phyloP scores from a whole-genome alignment of 2,113 vertebrate genomes.

The Rhagologus leucostigma region DNA sequence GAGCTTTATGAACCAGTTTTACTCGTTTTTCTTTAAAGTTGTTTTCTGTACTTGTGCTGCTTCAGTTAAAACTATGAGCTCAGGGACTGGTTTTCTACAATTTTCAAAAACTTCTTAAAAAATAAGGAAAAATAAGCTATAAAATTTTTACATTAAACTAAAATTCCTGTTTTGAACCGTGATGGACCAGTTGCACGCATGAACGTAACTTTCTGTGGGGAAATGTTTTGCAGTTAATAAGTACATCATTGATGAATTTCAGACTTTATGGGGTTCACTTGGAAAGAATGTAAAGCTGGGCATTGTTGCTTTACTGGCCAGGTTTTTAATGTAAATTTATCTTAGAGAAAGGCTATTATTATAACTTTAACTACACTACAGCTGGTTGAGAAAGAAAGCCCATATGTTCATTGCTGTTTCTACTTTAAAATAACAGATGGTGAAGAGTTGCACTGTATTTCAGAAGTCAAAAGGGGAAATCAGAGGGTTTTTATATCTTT shows the following conservation, averaged over 20 bases:
- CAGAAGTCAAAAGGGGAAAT: conserved; percentile 71
- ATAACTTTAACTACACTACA: conserved; percentile 83
- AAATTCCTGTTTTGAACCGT: not conserved
- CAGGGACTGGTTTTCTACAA: not conserved
- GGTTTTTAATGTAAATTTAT: conserved; percentile 80
- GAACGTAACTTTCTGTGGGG: not conserved
- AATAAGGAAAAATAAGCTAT: not conserved
- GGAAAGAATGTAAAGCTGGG: conserved; percentile 34
- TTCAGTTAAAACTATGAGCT: not conserved
- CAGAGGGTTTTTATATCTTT: conserved; percentile 22
- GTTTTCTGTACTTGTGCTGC: not conserved
- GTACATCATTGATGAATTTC: conserved; percentile 26
- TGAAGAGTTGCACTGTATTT: conserved; percentile 74
- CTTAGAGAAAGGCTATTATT: conserved; percentile 80
- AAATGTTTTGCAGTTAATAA: conserved; percentile 11
- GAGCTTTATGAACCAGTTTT: not conserved
- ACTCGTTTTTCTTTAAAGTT: not conserved
- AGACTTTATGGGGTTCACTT: conserved; percentile 47
- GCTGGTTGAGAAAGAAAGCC: conserved; percentile 78
- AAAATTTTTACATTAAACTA: not conserved
- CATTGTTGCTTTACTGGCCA: conserved; percentile 66
- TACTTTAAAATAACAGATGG: conserved; percentile 80
- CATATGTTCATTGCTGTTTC: conserved; percentile 81
- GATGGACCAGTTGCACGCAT: not conserved
- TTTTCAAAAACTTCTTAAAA: not conserved